Evolutionary conservation across 2,113 vertebrate genomes (phyloP).

Genomic region (Pelusios castaneus): DNA sequence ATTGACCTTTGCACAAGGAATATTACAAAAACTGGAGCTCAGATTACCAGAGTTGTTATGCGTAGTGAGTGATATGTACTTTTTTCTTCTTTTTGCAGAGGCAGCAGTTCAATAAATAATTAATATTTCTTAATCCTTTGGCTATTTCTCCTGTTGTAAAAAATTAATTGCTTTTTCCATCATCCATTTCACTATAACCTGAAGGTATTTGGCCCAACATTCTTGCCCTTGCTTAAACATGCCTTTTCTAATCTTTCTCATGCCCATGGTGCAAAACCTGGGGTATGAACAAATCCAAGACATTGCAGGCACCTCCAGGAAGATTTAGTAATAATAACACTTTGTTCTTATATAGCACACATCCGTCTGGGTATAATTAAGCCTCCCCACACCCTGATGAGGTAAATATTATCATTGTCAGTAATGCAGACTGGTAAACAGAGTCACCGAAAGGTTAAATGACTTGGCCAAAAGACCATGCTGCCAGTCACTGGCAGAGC

Average conservation of each 20-base stretch:
- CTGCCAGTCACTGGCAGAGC: not conserved
- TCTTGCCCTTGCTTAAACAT: slow-evolving; percentile 67
- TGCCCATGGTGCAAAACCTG: slow-evolving; percentile 66
- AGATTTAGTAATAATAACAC: slow-evolving; percentile 53
- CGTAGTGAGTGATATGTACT: slow-evolving; percentile 27
- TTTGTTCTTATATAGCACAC: slow-evolving; percentile 44
- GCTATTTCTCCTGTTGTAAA: slow-evolving; percentile 77
- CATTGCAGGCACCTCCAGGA: slow-evolving; percentile 55
- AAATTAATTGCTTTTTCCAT: slow-evolving; percentile 83
- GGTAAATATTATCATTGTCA: not conserved
- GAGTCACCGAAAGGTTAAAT: slow-evolving; percentile 57
- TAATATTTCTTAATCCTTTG: slow-evolving; percentile 77
- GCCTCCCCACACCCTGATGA: slow-evolving; percentile 4
- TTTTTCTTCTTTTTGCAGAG: slow-evolving; percentile 48
- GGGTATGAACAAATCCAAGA: slow-evolving; percentile 61
- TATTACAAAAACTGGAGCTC: slow-evolving; percentile 42
- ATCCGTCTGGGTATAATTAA: slow-evolving; percentile 59
- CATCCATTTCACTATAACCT: slow-evolving; percentile 72
- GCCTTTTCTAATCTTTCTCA: slow-evolving; percentile 56
- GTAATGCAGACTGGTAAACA: not conserved
- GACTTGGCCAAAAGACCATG: slow-evolving; percentile 41
- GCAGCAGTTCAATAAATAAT: slow-evolving; percentile 82
- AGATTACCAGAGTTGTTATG: slow-evolving; percentile 50
- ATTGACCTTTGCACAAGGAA: slow-evolving; percentile 52
- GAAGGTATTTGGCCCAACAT: slow-evolving; percentile 64